Base-by-base conservation (phyloP, 2,888 invertebrate genomes). In the Atethmia centrago region DNA sequence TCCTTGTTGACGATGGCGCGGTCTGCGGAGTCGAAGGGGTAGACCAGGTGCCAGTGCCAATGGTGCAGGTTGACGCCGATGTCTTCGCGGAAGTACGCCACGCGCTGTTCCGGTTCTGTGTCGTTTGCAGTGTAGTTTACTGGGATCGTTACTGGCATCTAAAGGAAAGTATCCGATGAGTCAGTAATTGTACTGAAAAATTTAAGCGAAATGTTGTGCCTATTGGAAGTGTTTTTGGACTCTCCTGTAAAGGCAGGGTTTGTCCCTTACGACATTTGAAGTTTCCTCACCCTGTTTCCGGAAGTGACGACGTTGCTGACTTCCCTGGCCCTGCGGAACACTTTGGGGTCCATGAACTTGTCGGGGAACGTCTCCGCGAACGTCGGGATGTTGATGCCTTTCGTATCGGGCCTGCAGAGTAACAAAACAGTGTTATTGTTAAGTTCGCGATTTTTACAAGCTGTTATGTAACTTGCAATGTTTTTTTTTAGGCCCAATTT, bases 41-140 rank as follows among this genome's bases (percentile, higher is more conserved):
- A 98, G 3, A 98, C 98, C 84, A 98, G 96, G 93, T 99, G 98
- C 98, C 98, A 98, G 91, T 98, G 98, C 98, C 98, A 99, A 91
- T 99, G 98, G 92, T 98, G 98, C 67, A 98, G 97, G 94, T 98
- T 98, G 86, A 98, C 96, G 82, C 98, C 98, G 78, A 98, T 96
- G 92, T 98, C 98, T 91, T 98, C 98, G 56, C 98, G 97, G 97
- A 98, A 98, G 93, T 98, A 99, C 47, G 98, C 98, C 77, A 98
- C 92, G 9, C 98, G 97, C 92, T 98, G 98, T 88, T 99, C 98
- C 1, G 97, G 97, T 87, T 98, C 98, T 5, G 96, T 88, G 80
- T 97, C 97, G 0, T 97, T 97, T 0, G 98, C 98, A 0, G 98
- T 98, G 91, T 97, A 98, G 94, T 98, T 97, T 40, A 94, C 90